Percentiles rank a stretch among this genome's conserved stretches.
Evolutionary conservation across 2,797 vertebrate genomes (phyloP).

Genomic region (Melanotaenia boesemani): DNA sequence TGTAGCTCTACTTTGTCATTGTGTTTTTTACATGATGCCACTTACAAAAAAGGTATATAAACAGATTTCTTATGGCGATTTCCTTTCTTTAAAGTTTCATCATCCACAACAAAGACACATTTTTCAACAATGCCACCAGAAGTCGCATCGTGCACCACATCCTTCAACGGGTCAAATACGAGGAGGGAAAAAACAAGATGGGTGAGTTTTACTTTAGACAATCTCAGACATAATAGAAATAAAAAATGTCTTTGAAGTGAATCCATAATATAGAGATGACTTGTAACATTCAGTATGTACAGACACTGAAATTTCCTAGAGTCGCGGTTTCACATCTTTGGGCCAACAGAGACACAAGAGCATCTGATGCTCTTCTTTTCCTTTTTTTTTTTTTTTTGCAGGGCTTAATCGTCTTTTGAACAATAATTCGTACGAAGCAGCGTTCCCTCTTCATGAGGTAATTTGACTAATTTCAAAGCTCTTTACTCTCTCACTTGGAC

Average conservation of each 20-base stretch:
- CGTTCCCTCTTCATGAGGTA: conserved; percentile 96
- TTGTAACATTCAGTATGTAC: not conserved
- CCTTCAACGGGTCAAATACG: conserved; percentile 93
- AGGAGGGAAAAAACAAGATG: conserved; percentile 96
- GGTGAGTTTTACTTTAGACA: conserved; percentile 80
- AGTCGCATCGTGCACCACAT: conserved; percentile 95
- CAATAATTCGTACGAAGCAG: conserved; percentile 94
- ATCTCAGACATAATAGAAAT: not conserved
- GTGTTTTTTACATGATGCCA: not conserved
- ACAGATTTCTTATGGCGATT: not conserved
- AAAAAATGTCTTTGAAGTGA: not conserved
- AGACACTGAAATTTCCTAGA: not conserved
- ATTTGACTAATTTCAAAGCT: conserved; percentile 4
- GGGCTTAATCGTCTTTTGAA: conserved; percentile 93
- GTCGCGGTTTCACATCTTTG: too few relatives aligned
- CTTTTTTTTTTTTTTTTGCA: conserved; percentile 60
- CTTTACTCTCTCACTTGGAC: not conserved
- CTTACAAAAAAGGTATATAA: not conserved
- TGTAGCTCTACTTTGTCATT: too few relatives aligned
- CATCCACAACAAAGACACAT: conserved; percentile 96
- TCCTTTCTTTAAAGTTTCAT: conserved; percentile 87
- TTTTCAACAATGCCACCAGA: conserved; percentile 95
- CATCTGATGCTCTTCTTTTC: not conserved
- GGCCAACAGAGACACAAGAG: not conserved
- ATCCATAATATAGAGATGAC: not conserved